Conservation (phyloP, 2,888 invertebrate genomes). For the Macrostomum cliftonense region DNA sequence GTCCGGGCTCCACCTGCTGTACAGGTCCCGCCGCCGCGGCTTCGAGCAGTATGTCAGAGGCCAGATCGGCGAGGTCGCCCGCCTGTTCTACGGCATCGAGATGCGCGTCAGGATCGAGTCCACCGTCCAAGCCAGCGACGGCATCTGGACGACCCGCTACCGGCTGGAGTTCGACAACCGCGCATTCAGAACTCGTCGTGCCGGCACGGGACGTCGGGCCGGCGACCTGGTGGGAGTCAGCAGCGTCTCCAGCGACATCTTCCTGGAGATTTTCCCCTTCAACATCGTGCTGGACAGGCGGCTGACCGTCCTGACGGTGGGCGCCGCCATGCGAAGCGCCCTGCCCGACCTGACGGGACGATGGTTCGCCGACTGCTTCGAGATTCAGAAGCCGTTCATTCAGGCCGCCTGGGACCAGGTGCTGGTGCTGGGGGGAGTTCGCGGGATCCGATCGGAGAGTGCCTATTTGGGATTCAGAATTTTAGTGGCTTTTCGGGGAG, state of each 20-base stretch:
- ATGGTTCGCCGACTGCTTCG: conserved; percentile 75
- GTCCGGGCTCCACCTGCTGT: conserved; percentile 70
- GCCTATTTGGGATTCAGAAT: no score
- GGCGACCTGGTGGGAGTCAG: neutral
- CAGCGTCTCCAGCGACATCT: conserved; percentile 39
- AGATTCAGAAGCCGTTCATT: conserved; percentile 69
- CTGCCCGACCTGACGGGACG: conserved; percentile 45
- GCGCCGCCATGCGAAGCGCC: conserved; percentile 26
- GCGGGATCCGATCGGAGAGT: no score
- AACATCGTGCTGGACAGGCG: conserved; percentile 75
- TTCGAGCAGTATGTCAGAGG: conserved; percentile 93
- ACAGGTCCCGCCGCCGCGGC: conserved; percentile 62
- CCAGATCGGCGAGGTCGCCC: conserved; percentile 47
- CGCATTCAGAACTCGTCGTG: conserved; percentile 29
- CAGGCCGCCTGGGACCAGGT: conserved; percentile 85
- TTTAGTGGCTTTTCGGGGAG: no score
- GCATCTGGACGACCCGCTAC: conserved; percentile 49
- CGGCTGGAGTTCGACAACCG: conserved; percentile 80
- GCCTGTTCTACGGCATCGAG: conserved; percentile 76
- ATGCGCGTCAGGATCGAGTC: conserved; percentile 70
- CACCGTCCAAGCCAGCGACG: conserved; percentile 68
- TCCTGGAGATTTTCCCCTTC: conserved; percentile 92
- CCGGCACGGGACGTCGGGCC: neutral
- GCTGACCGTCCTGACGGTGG: conserved; percentile 30
- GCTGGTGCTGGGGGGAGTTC: no score